Conservation (phyloP, 2,113 vertebrate species). For the Chaenogobius annularis region DNA sequence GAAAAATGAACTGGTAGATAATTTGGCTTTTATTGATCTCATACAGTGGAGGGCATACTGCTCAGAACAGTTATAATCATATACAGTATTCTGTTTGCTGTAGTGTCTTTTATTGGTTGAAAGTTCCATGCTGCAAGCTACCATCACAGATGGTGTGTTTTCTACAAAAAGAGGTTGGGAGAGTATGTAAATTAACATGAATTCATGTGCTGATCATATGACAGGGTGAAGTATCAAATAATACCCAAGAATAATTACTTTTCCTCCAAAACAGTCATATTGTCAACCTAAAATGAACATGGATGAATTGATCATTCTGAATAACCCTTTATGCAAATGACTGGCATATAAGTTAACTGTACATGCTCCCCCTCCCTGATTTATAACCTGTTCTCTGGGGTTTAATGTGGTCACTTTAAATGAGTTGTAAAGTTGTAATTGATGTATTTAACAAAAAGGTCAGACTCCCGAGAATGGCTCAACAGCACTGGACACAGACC, state of each 20-base stretch:
- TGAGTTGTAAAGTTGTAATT: conserved; percentile 57
- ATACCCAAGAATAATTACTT: too few species aligned
- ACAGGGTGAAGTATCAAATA: too few species aligned
- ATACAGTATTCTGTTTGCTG: too few species aligned
- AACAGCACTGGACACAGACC: conserved; percentile 46
- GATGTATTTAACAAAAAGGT: conserved; percentile 66
- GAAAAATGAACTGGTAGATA: conserved; percentile 9
- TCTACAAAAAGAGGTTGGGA: too few species aligned
- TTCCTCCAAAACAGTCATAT: background rate
- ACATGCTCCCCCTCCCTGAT: conserved; percentile 4
- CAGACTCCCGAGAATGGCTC: conserved; percentile 56
- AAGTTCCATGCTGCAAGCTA: too few species aligned
- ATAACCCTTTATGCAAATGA: conserved; percentile 26
- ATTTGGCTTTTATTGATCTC: background rate
- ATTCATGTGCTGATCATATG: too few species aligned
- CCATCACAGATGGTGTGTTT: too few species aligned
- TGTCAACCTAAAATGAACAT: background rate
- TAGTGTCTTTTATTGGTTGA: too few species aligned
- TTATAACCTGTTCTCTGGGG: conserved; percentile 13
- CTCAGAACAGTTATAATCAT: background rate
- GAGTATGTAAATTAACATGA: too few species aligned
- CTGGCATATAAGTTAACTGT: background rate
- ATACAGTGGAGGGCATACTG: background rate
- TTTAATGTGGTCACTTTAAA: conserved; percentile 37
- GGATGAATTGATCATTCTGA: conserved; percentile 26